A percentile compares a stretch with the other conserved stretches of the same genome.
These are phyloP conservation scores for Gallinago nigripennis DNA, from an alignment of 2,797 vertebrate species.

Conservation along the genomic window DNA sequence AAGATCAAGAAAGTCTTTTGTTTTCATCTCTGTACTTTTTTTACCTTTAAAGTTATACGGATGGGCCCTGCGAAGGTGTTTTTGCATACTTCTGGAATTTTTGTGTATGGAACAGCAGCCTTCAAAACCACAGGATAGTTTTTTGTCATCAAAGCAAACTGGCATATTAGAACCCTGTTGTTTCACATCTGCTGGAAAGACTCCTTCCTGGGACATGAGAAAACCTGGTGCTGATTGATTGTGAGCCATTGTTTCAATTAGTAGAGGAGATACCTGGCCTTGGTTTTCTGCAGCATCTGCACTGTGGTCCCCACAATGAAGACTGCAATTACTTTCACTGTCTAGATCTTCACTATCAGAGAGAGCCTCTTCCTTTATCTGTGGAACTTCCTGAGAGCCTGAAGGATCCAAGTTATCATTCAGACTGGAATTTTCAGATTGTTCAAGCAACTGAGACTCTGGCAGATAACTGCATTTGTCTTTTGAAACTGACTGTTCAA, in stretches of 20 bases:
- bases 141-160: conserved; percentile 90
- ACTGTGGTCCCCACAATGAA: conserved; percentile 71
- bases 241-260: conserved; percentile 58
- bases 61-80: conserved; percentile 88
- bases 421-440: conserved; percentile 55
- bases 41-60: conserved; percentile 87
- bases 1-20: conserved; percentile 60
- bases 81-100: conserved; percentile 87
- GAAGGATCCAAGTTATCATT: conserved; percentile 64
- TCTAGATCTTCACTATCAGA: conserved; percentile 72
- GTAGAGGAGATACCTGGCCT: not conserved
- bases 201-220: conserved; percentile 72
- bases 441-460: conserved; percentile 60
- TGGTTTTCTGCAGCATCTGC: conserved; percentile 57
- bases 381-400: conserved; percentile 58
- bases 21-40: conserved; percentile 72
- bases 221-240: conserved; percentile 63
- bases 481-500: conserved; percentile 56
- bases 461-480: conserved; percentile 57
- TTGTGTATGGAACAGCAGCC: conserved; percentile 89
- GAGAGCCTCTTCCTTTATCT: conserved; percentile 66
- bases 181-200: conserved; percentile 69
- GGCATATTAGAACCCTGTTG: conserved; percentile 79
- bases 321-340: conserved; percentile 76
- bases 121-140: conserved; percentile 90